Evolutionary conservation across 1,140 invertebrate species (phyloP), one percentile per base, ranked within the genome.

Genomic region (Lordiphosa mommai): DNA sequence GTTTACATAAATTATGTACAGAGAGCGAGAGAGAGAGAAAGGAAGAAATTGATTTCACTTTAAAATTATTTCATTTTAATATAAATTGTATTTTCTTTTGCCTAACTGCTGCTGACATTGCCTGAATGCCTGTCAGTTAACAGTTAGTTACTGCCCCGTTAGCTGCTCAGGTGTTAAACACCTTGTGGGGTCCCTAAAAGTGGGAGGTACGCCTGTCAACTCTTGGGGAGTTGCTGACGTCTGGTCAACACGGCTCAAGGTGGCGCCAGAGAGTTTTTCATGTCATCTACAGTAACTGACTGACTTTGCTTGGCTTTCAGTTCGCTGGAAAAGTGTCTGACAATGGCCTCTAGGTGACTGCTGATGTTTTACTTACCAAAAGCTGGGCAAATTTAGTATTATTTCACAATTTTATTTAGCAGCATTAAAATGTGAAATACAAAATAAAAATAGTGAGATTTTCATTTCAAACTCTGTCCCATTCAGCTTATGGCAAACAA

Each of bases 91-190:
- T 59, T 67, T 59, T 43, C 58, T 43, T 34, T 43, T 14, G 16
- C 30, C 8, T 6, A 43, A 57, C 57, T 76, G 74, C 50, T 47
- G 38, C 61, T 70, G 74, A 67, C 76, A 71, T 64, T 51, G 58
- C 69, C 60, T 48, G 65, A 70, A 71, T 71, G 53, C 60, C 65
- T 82, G 70, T 82, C 74, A 66, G 70, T 59, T 70, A 49, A 27
- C 49, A 55, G 33, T 60, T 69, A 29, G 52, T 48, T 37, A 55
- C 58, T 49, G 33, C 40, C 46, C 63, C 73, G 57, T 40, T 53
- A 68, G 70, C 57, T 58, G 61, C 63, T 13, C 40, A 63, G 56
- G 37, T 50, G 60, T 29, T 38, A 10, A 37, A 32, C 38, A 14
- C 13, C 14, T 41, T 37, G 12, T 13, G 16, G 16, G 30, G 40